Percentiles rank a stretch among this genome's conserved stretches.
Evolutionary conservation across 2,888 invertebrate genomes (phyloP).

Genomic region (Sturmia bella): DNA sequence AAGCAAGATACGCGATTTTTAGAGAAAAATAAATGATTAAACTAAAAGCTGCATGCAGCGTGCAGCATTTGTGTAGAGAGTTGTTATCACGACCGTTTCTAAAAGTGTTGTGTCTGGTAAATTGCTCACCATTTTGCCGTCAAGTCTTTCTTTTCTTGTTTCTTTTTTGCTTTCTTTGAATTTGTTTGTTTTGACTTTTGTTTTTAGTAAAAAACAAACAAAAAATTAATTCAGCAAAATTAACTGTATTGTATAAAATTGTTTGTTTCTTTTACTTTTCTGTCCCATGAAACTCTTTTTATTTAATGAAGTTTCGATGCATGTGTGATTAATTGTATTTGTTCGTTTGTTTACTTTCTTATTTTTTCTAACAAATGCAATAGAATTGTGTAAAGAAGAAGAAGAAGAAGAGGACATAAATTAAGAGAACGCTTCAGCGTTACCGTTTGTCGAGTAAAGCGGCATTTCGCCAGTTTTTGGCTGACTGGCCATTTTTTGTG

Average conservation of each 20-base stretch:
- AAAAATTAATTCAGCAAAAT: too few relatives aligned
- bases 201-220: constrained; percentile 16
- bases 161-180: constrained; percentile 23
- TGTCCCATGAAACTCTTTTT: background rate
- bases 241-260: constrained; percentile 24
- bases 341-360: constrained; percentile 43
- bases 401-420: too few relatives aligned
- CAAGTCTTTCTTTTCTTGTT: constrained; percentile 54
- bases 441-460: too few relatives aligned
- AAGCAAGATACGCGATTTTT: constrained; percentile 15
- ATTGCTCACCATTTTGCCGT: constrained; percentile 45
- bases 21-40: background rate
- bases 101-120: constrained; percentile 58
- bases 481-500: too few relatives aligned
- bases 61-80: constrained; percentile 29
- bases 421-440: too few relatives aligned
- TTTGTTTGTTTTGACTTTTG: constrained; percentile 44
- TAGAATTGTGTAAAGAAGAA: background rate
- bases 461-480: too few relatives aligned
- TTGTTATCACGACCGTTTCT: constrained; percentile 63
- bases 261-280: constrained; percentile 18
- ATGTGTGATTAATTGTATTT: background rate
- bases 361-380: background rate
- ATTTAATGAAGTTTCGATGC: background rate
- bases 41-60: constrained; percentile 41